Evolutionary conservation across 2,797 vertebrate genomes (phyloP), one percentile per base, ranked within the genome.

Genomic region (Myoxocephalus aenaeus): DNA sequence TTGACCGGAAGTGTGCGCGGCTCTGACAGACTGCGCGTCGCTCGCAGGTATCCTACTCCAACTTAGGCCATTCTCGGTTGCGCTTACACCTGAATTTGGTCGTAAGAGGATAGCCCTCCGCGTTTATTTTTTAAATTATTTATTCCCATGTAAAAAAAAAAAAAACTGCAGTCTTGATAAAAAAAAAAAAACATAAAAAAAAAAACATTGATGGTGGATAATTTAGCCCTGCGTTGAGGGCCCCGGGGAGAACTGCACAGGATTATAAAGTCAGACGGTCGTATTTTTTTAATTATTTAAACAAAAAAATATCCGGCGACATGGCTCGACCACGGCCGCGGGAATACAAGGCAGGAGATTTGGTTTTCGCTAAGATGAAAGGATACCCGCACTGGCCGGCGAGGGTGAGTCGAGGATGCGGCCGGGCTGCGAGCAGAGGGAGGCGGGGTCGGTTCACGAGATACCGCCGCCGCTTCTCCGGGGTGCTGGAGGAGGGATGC

Each of bases 311-410:
- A 66, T 79, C 69, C 70, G 67, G 70, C 22, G 85, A 84, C 79
- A 98, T 98, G 97, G 97, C 97, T 94, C 97, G 97, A 78, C 97
- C 97, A 90, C 96, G 97, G 94, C 96, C 96, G 93, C 96, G 97
- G 90, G 97, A 97, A 46, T 98, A 97, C 95, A 97, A 97, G 94
- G 96, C 97, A 77, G 97, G 97, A 90, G 97, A 98, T 80, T 81
- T 98, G 95, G 96, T 98, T 73, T 98, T 97, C 92, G 97, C 97
- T 71, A 97, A 97, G 87, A 98, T 98, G 97, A 98, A 98, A 87
- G 97, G 97, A 89, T 97, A 98, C 93, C 97, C 96, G 93, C 96
- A 98, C 94, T 97, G 97, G 97, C 97, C 97, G 71, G 97, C 97
- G 89, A 94, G 97, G 97, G 97, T 98, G 95, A 97, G 97, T 97